Base-by-base conservation (phyloP, 2,113 vertebrate genomes). In the Gymnocephalus cernua region DNA sequence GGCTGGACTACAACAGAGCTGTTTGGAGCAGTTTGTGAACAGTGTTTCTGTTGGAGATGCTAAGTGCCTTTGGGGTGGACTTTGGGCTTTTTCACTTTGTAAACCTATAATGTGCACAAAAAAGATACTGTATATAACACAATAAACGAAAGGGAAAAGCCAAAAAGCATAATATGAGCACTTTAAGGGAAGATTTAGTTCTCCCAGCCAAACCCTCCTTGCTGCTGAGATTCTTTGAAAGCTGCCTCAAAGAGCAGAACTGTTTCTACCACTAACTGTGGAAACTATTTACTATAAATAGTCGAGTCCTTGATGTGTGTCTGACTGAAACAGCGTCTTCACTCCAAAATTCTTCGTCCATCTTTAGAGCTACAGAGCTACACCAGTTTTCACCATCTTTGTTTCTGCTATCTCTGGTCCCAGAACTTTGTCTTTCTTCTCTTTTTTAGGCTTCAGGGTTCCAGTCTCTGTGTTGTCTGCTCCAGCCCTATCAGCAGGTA, bases 261-360 rank as follows among this genome's bases (percentile, higher is more conserved):
- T 14, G 44, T 15, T 35, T 53, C 25, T 9, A 21, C 15, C 18
- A 4, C 15, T 48, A 15, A 41, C 27, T 45, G 11, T 54, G 23
- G 38, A 41, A 48, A 68, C 45, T 3, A 19, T 63, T 63, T 63
- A 48, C 58, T 79, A 71, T 53, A 47, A 63, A 71, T 63, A 79
- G 47, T 79, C 0, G 0, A 0, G 23, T 54, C 65, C 10, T 67
- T 69, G 56, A 61, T 62, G 32, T 73, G 51, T 50, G 53, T 64
- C 29, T 25, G 41, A 32, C 19, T 65, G 4, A 71, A 70, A 72
- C 45, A 15, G 3, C 27, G 38, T 48, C 27, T 27, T 59, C 16
- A n/a, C 15, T 61, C 53, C 7, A 61, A 27, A 44, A 5, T 1
- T 44, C 11, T 53, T 32, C 45, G 35, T 72, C 25, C 45, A 50